Conservation (phyloP, 2,113 vertebrate genomes). For the Emydura subglobosa region DNA sequence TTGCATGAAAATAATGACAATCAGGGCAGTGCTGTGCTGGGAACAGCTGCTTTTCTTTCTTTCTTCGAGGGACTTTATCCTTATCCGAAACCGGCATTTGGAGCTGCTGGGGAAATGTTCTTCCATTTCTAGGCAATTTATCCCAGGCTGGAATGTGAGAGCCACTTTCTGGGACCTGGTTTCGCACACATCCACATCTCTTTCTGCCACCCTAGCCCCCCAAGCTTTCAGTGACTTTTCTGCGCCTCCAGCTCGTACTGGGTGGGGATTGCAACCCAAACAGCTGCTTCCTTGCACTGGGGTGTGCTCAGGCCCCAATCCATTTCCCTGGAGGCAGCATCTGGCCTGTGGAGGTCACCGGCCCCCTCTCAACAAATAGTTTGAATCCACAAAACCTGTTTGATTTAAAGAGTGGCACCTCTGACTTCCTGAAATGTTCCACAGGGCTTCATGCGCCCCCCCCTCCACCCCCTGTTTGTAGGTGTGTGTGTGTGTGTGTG, state of each 20-base stretch:
- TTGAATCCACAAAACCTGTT: constrained; percentile 31
- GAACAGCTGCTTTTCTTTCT: not conserved
- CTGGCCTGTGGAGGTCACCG: constrained; percentile 1
- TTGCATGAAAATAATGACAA: not conserved
- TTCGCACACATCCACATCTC: constrained; percentile 71
- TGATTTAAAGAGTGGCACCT: not conserved
- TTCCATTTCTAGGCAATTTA: constrained; percentile 39
- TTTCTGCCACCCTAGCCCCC: constrained; percentile 39
- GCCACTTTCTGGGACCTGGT: constrained; percentile 52
- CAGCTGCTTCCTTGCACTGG: not conserved
- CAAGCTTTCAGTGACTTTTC: constrained; percentile 63
- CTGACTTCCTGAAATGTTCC: not conserved
- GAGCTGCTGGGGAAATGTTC: constrained; percentile 18
- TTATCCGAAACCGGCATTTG: constrained; percentile 17
- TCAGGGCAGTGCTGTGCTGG: not conserved
- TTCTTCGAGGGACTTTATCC: not conserved
- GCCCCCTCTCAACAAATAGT: too few species aligned
- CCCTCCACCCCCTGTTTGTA: fast-evolving
- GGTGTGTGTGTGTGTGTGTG: not conserved
- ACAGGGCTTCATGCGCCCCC: not conserved
- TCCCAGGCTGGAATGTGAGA: constrained; percentile 16
- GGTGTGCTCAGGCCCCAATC: not conserved
- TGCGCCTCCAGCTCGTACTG: not conserved
- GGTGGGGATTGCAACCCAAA: not conserved
- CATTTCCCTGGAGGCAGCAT: not conserved